Conservation (phyloP, 1,140 invertebrate genomes). For the Bacillus rossius region DNA sequence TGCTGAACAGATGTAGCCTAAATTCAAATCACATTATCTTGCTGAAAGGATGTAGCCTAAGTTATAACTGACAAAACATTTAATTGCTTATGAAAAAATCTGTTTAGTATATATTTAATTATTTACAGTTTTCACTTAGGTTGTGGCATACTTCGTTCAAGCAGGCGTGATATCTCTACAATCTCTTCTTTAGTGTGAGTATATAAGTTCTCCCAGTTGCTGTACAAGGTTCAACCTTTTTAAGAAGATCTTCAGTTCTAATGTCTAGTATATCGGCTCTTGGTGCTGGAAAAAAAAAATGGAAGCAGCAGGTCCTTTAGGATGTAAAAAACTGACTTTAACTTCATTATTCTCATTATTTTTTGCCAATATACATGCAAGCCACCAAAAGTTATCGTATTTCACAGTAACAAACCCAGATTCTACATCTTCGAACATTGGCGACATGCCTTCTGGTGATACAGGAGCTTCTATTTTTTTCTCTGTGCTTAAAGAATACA, state of each 20-base stretch:
- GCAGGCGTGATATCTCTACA: no score
- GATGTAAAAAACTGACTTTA: slow-evolving; percentile 15
- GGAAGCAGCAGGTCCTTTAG: slow-evolving; percentile 12
- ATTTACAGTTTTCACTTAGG: no score
- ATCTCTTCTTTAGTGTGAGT: neutral
- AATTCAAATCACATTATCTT: no score
- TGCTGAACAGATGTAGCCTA: no score
- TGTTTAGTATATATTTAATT: no score
- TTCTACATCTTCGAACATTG: neutral
- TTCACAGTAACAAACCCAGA: neutral
- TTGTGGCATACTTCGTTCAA: no score
- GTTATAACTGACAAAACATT: no score
- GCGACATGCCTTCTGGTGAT: neutral
- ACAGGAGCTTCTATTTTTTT: neutral
- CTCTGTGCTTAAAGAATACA: neutral
- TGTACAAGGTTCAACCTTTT: slow-evolving; percentile 6
- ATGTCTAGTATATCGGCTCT: slow-evolving; percentile 3
- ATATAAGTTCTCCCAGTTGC: neutral
- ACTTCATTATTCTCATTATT: slow-evolving; percentile 12
- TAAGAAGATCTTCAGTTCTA: slow-evolving; percentile 3
- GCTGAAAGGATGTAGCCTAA: no score
- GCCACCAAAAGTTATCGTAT: slow-evolving; percentile 2
- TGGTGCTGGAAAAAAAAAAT: slow-evolving; percentile 12
- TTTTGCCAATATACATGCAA: neutral
- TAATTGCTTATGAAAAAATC: no score